Percentiles rank a stretch among this genome's conserved stretches.
Evolutionary conservation across 1,140 invertebrate genomes (phyloP).

Genomic region (Panagrolaimus sp.): DNA sequence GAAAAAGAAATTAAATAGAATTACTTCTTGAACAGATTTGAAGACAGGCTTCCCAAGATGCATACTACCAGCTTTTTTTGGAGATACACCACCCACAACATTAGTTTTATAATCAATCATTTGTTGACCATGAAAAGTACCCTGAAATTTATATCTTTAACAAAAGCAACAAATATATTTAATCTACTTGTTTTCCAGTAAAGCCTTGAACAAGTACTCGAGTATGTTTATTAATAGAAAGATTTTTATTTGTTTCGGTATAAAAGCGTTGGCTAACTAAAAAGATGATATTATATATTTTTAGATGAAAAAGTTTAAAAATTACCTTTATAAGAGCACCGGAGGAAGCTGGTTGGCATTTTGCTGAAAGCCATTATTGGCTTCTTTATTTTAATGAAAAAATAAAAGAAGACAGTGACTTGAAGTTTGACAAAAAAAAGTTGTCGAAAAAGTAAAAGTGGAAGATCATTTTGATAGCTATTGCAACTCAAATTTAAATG

Average conservation of each 20-base stretch:
- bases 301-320: background rate
- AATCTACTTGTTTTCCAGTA: constrained; percentile 13
- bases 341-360: background rate
- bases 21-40: constrained; percentile 68
- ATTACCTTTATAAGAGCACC: background rate
- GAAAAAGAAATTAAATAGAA: background rate
- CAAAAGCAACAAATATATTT: background rate
- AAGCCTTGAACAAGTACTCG: constrained; percentile 14
- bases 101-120: constrained; percentile 96
- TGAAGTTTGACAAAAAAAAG: no score
- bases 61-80: constrained; percentile 84
- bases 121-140: constrained; percentile 72
- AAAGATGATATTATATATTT: background rate
- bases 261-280: constrained; percentile 8
- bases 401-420: no score
- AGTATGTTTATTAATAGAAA: constrained; percentile 4
- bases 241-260: constrained; percentile 6
- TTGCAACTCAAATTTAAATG: no score
- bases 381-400: no score
- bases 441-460: no score
- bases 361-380: background rate
- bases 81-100: constrained; percentile 90
- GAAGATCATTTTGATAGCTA: no score
- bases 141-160: constrained; percentile 27
- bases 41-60: constrained; percentile 92